Evolutionary conservation across 2,113 vertebrate genomes (phyloP), one percentile per base, ranked within the genome.

Genomic region (Maccullochella peelii): DNA sequence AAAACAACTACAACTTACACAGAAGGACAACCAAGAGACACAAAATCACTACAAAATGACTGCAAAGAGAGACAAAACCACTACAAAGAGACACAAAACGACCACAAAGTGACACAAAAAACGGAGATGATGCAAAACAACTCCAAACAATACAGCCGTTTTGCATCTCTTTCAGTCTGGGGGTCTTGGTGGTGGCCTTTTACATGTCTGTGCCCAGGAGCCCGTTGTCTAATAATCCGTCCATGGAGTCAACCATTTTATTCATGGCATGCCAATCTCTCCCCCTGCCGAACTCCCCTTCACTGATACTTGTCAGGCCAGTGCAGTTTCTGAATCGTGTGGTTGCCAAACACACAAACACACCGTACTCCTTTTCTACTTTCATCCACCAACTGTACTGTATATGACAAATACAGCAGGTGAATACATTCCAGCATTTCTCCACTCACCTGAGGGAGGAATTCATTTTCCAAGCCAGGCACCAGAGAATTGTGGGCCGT

Each of bases 391-490:
- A 10, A 73, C 70, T 67, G 42, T 16, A 73, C 73, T 66, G 30
- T 16, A 80, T 55, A 15, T 74, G 78, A 87, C 79, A 89, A 87
- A 89, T 40, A 76, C 69, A 88, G 72, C 50, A 81, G 79, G 78
- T 84, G 83, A 86, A 88, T 76, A 75, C 76, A 82, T 77, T 85
- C 61, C 73, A 75, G 83, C 30, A 42, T 84, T 80, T 84, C 63
- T 59, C 55, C 74, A 16, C 84, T 84, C 83, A 72, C 81, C 82
- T 79, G 76, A 84, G 83, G 71, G 69, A 76, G 44, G 67, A 55
- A 88, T 89, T 84, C 58, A 66, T 83, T 80, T 74, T 69, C 69
- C 30, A 58, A 73, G 36, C 62, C 81, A 84, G 65, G 27, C 61
- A 80, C 47, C 72, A 80, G 44, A 82, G 83, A 79, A 86, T 4